Base-by-base conservation (phyloP, 2,113 vertebrate genomes). In the Sander lucioperca region DNA sequence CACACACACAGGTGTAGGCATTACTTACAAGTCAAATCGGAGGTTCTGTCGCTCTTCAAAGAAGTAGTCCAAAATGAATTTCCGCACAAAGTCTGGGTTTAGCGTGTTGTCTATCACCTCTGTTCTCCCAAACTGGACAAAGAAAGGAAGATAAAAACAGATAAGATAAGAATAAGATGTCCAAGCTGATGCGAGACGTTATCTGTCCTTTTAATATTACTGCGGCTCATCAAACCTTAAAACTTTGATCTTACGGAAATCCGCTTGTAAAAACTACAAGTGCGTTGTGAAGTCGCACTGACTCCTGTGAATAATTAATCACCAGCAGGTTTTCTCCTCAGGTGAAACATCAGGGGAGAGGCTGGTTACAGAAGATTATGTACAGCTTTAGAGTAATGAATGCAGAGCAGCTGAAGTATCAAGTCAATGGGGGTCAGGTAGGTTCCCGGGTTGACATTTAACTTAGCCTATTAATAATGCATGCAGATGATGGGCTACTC, bases 81-180 rank as follows among this genome's bases (percentile, higher is more conserved):
- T 99, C 88, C 97, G 96, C 83, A 99, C 98, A 95, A 99, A 99
- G 89, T 99, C 98, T 64, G 98, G 98, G 89, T 99, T 99, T 87
- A 99, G 95, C 23, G 98, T 99, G 95, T 99, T 99, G 94, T 99
- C 98, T 36, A 99, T 99, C 83, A 98, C 97, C 95, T 99, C 98
- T 45, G 98, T 99, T 93, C 98, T 97, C 80, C 98, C 98, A 95
- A 96, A 99, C 98, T 99, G 84, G 27, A 92, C 15, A 63, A 8
- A 70, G 59, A 91, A 85, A 21, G 10, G 87, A 50, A 93, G 33
- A 80, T 27, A n/a, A 53, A 50, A 69, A 64, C 8, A 74, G n/a
- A n/a, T n/a, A 50, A 93, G 33, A 80, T 27, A n/a, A 53, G 45
- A 69, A 64, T 6, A 74, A n/a, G 30, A 23, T 9, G 3, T n/a